Evolutionary conservation across 2,797 vertebrate species (phyloP), one percentile per base, ranked within the genome.

Genomic region (Molossus alvarezi): DNA sequence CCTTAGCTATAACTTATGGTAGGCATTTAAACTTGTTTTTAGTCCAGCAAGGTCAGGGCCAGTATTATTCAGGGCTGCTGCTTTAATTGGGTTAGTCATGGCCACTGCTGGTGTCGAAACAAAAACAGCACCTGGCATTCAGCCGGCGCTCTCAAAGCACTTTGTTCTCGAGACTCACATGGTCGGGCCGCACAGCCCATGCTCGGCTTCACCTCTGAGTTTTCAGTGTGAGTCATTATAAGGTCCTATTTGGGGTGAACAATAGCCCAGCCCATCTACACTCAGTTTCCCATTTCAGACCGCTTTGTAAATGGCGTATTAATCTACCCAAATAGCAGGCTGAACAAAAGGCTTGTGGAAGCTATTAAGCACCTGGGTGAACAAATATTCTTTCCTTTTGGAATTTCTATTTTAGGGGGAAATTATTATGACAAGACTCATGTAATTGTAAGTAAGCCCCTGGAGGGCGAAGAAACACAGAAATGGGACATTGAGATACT

Each of bases 401-500:
- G 33, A 55, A 97, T 96, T 95, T 83, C 75, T 97, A 45, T 95
- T 98, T 96, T 95, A 99, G 99, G 99, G 97, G 99, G 99, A 96
- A 98, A 97, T 94, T 98, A 98, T 71, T 98, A 98, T 62, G 99
- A 99, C 97, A 99, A 98, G 98, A 98, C 99, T 88, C 98, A 99
- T 71, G 93, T 99, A 85, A 96, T 99, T 94, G 97, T 99, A 98
- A 99, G 98, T 88, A 97, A 97, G 67, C 96, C 97, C 5, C 82
- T 64, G 77, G 98, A 98, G 0, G 95, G 97, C 95, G 98, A 97
- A 96, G 76, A 37, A 37, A 98, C 98, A 64, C 99, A 99, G 97
- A 98, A 98, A 96, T 99, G 99, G 99, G 99, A 99, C 81, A 97
- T 99, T 90, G 99, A 99, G 96, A 98, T 99, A 97, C 7, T 99